phyloP scores from a whole-genome alignment of 2,797 vertebrate species.

The Tamandua tetradactyla region DNA sequence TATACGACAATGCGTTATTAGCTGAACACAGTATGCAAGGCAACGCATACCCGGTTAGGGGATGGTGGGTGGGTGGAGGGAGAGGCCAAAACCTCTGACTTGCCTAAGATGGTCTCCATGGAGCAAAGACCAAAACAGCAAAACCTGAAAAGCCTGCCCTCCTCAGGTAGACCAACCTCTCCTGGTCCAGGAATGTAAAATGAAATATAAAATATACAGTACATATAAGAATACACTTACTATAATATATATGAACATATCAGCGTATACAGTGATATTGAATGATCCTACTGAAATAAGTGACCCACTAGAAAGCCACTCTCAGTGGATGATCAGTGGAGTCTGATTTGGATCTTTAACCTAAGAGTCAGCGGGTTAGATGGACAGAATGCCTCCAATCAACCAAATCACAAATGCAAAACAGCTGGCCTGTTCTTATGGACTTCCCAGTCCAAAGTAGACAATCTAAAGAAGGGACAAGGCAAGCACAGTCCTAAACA shows the following conservation, averaged over 20 bases:
- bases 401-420: neutral
- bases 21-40: neutral
- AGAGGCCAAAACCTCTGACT: neutral
- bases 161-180: neutral
- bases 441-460: neutral
- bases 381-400: neutral
- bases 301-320: neutral
- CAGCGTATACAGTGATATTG: neutral
- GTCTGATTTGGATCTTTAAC: conserved; percentile 18
- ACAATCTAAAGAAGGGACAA: neutral
- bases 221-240: no score
- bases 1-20: conserved; percentile 20
- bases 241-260: no score
- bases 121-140: neutral
- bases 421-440: neutral
- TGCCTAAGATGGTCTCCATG: neutral
- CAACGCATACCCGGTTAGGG: neutral
- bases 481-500: neutral
- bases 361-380: neutral
- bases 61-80: rapidly evolving
- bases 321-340: neutral
- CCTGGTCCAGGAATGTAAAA: no score
- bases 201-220: no score
- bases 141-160: neutral
- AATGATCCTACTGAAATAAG: conserved; percentile 10